Base-by-base conservation (phyloP, 2,797 vertebrate species). In the Pseudocheirus occidentalis region DNA sequence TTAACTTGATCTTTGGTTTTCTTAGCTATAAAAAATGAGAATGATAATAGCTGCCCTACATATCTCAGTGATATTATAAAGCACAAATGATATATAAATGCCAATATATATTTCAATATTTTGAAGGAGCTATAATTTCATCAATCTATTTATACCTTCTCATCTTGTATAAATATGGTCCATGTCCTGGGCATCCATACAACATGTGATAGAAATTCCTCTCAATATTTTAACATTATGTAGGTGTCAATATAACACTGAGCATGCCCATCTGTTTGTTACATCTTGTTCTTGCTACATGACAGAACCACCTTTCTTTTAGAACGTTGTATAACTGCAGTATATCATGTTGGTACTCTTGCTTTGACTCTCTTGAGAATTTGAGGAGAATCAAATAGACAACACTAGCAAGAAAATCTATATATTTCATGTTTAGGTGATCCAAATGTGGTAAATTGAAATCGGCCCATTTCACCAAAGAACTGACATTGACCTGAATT, bases 391-490 rank as follows among this genome's bases (percentile, higher is more conserved):
- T 62, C 57, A 34, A 57, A 92, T 55, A 94, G 57, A 46, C 59
- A 91, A 46, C 1, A 2, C 94, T 90, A 90, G 4, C 53, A 90
- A 93, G 90, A 90, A 90, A 59, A 55, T 0, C 28, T 92, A 52
- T 1, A 11, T 5, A 91, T 31, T 50, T 96, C 31, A 54, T 94
- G 81, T 94, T 40, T 94, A 59, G 52, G 62, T 27, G 24, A 1
- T 93, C 29, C 50, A 55, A 55, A 66, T 21, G 50, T 94, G 54
- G 53, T 66, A 34, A 73, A 95, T 97, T 97, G 73, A 91, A 92
- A 56, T 58, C 34, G 92, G 57, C 0, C 4, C n/a, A 89, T 52
- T 28, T 28, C 59, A 54, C 18, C 24, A 94, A 93, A 92, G 73
- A 46, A 87, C 21, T 90, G 91, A 55, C 52, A 90, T 57, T 94